These are phyloP conservation scores for Scaptomyza montana DNA, from an alignment of 1,140 invertebrate genomes.

Conservation along the genomic window DNA sequence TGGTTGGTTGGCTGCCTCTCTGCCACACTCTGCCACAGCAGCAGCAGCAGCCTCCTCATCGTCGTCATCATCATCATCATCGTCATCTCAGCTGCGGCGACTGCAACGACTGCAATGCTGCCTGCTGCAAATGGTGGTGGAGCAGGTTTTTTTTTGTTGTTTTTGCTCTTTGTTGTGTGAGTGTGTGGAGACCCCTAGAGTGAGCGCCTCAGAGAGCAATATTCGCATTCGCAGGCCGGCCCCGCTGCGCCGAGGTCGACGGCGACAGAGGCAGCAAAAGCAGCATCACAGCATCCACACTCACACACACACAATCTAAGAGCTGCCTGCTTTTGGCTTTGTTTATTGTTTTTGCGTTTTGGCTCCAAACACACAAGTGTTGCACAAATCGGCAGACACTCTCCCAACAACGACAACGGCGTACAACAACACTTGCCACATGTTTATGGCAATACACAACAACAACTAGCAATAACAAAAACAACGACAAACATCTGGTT, in stretches of 20 bases:
- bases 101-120: slow-evolving; percentile 34
- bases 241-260: slow-evolving; percentile 43
- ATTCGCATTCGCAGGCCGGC: slow-evolving; percentile 37
- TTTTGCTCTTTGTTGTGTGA: background rate
- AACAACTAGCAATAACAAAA: slow-evolving; percentile 47
- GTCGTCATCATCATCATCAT: slow-evolving; percentile 24
- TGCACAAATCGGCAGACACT: slow-evolving; percentile 65
- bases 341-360: slow-evolving; percentile 49
- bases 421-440: slow-evolving; percentile 39
- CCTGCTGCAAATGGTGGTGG: slow-evolving; percentile 79
- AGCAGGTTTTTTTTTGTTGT: slow-evolving; percentile 64
- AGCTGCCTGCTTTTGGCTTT: slow-evolving; percentile 39
- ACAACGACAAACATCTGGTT: slow-evolving; percentile 28
- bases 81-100: slow-evolving; percentile 29
- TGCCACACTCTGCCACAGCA: slow-evolving; percentile 18
- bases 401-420: slow-evolving; percentile 24
- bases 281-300: slow-evolving; percentile 25
- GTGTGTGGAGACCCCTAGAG: slow-evolving; percentile 2
- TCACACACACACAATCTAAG: background rate
- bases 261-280: slow-evolving; percentile 26
- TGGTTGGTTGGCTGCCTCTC: slow-evolving; percentile 38
- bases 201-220: slow-evolving; percentile 64
- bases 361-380: slow-evolving; percentile 37
- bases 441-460: slow-evolving; percentile 35
- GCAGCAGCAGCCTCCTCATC: slow-evolving; percentile 23